Evolutionary conservation across 2,888 invertebrate species (phyloP).

Genomic region (Apodemia duryi): DNA sequence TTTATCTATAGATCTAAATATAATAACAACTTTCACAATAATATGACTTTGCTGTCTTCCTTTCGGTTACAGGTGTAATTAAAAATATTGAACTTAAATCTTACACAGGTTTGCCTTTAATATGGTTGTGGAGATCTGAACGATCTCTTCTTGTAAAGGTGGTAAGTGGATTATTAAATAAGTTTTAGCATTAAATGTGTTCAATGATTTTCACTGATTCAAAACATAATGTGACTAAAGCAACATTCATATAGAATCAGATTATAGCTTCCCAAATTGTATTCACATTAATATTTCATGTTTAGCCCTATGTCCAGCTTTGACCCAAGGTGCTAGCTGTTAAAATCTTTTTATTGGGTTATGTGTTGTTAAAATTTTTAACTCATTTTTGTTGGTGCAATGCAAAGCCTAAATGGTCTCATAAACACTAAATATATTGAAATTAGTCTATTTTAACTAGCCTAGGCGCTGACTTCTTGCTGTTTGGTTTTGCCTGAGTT

Average conservation of each 20-base stretch:
- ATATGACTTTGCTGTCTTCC: neutral
- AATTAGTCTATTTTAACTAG: no score
- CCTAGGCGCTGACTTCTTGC: no score
- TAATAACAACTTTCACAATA: neutral
- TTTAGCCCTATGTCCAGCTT: neutral
- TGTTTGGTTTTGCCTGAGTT: no score
- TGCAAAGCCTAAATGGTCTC: neutral
- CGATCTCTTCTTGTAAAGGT: neutral
- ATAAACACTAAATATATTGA: neutral
- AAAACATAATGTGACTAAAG: neutral
- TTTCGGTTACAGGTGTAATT: neutral
- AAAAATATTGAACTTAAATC: neutral
- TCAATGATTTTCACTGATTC: neutral
- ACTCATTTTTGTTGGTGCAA: neutral
- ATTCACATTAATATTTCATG: neutral
- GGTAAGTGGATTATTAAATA: constrained; percentile 5
- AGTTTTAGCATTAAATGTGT: constrained; percentile 8
- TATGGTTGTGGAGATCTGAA: constrained; percentile 6
- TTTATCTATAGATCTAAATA: no score
- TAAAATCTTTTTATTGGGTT: neutral
- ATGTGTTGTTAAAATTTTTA: neutral
- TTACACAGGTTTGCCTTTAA: constrained; percentile 10
- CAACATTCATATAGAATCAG: neutral
- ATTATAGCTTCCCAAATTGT: neutral
- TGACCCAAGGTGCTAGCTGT: neutral